Evolutionary conservation across 2,888 invertebrate species (phyloP), one percentile per base, ranked within the genome.

Genomic region (Tetramorium bicarinatum): DNA sequence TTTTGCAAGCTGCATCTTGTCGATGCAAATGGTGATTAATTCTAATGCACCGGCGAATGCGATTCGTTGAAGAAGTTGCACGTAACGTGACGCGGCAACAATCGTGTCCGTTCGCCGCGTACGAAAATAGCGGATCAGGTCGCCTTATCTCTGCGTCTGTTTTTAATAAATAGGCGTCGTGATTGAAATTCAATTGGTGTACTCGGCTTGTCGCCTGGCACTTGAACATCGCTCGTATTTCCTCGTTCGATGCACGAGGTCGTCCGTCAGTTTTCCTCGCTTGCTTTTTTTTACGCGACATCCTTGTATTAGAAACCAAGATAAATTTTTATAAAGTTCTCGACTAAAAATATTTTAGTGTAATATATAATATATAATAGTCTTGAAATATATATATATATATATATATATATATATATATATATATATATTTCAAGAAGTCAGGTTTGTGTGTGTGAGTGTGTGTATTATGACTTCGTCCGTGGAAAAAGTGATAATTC

Each of bases 11-110:
- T 13, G n/a, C 13, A 15, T 44, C 54, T 67, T 18, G 34, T 44
- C 3, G 15, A 47, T 34, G 34, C 52, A 41, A 69, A 54, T 69
- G n/a, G 4, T 54, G 25, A 41, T 77, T 67, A 41, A 29, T 29
- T 1, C 54, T n/a, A 18, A 38, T 38, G 25, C 29, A 41, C 41
- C 9, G 25, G 69, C 69, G 18, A 38, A 52, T 44, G 34, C 25
- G 18, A 25, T 67, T 69, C 15, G 25, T 69, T 54, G 54, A 77
- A 62, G n/a, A 64, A 67, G n/a, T 41, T 77, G 69, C 41, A 47
- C 11, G 25, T 52, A 69, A 67, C 52, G 25, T 76, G 52, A 76
- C 69, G 13, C 25, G n/a, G 54, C 54, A 66, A 76, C 8, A 54
- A 21, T 21, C 47, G 9, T 44, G 8, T 52, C 9, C 21, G n/a